A percentile compares a stretch with the other conserved stretches of the same genome.
phyloP scores from a whole-genome alignment of 2,888 invertebrate genomes.

The Harpalus rufipes region DNA sequence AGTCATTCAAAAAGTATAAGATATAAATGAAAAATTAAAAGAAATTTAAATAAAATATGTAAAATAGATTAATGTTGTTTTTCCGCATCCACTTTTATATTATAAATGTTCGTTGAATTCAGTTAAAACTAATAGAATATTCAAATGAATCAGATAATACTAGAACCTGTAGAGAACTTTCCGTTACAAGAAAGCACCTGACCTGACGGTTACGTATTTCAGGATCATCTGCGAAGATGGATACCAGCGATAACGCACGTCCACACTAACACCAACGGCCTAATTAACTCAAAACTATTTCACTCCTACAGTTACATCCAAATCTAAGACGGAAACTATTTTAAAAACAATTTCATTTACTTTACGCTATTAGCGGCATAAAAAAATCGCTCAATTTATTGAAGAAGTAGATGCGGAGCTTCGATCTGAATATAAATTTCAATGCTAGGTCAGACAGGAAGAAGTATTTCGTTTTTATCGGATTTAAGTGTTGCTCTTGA shows the following conservation, averaged over 20 bases:
- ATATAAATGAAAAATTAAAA: too few species aligned
- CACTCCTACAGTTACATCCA: slow-evolving; percentile 25
- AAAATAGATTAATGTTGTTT: too few species aligned
- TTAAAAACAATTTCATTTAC: slow-evolving; percentile 33
- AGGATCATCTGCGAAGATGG: slow-evolving; percentile 44
- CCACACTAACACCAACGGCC: neutral
- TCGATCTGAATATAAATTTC: slow-evolving; percentile 50
- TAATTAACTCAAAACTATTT: slow-evolving; percentile 40
- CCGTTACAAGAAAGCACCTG: slow-evolving; percentile 40
- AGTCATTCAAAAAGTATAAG: too few species aligned
- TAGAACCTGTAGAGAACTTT: neutral
- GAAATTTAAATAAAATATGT: too few species aligned
- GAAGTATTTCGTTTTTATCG: slow-evolving; percentile 51
- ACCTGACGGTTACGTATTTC: slow-evolving; percentile 43
- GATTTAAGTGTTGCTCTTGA: slow-evolving; percentile 57
- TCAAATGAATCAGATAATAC: slow-evolving; percentile 21
- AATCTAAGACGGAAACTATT: slow-evolving; percentile 18
- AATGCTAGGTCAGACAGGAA: slow-evolving; percentile 52
- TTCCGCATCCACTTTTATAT: too few species aligned
- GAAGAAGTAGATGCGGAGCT: slow-evolving; percentile 33
- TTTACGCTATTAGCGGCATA: slow-evolving; percentile 11
- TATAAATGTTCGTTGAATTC: too few species aligned
- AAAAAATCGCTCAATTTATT: slow-evolving; percentile 53
- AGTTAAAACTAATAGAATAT: slow-evolving; percentile 13
- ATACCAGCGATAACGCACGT: slow-evolving; percentile 17